Evolutionary conservation across 2,888 invertebrate species (phyloP), one percentile per base, ranked within the genome.

Genomic region (Cartodere bifasciata): DNA sequence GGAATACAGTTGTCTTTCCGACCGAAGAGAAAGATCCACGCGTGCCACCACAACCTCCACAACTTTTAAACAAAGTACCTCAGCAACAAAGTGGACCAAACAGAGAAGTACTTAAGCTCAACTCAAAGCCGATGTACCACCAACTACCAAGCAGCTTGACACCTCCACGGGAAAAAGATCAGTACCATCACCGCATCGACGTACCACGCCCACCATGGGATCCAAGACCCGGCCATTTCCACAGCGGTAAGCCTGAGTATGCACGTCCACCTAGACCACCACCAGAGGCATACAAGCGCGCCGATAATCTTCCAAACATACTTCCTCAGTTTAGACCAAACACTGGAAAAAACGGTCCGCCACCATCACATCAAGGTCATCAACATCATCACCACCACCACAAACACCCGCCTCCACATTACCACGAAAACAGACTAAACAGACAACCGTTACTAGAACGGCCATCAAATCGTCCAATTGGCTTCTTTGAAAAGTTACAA

Each of bases 311-410:
- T 23, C 78, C 78, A 1, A 79, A 79, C 45, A 78, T 79, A 44
- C 50, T 79, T 13, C 79, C 79, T 1, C 78, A 79, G 45, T 79
- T 79, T 43, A 62, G 78, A 16, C 79, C 79, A 0, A 77, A 75
- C 43, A 70, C 72, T 2, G 70, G 72, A 44, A 55, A 66, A 3
- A 43, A 45, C 22, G 40, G 37, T 7, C 36, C 43, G 12, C 24
- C n/a, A 7, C 35, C 29, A 13, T 16, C 26, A 10, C 29, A 32
- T 26, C n/a, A n/a, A n/a, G 29, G 32, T 10, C 27, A 36, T 34
- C 24, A 16, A 14, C 30, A 28, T 11, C 17, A 34, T 13, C 40
- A 38, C 16, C 24, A 34, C 16, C 28, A 29, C 6, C 38, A 28
- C 41, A 49, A 35, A 31, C 46, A 24, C 17, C 45, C 43, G 4